Evolutionary conservation across 2,113 vertebrate genomes (phyloP).

Genomic region (Sapayoa aenigma): DNA sequence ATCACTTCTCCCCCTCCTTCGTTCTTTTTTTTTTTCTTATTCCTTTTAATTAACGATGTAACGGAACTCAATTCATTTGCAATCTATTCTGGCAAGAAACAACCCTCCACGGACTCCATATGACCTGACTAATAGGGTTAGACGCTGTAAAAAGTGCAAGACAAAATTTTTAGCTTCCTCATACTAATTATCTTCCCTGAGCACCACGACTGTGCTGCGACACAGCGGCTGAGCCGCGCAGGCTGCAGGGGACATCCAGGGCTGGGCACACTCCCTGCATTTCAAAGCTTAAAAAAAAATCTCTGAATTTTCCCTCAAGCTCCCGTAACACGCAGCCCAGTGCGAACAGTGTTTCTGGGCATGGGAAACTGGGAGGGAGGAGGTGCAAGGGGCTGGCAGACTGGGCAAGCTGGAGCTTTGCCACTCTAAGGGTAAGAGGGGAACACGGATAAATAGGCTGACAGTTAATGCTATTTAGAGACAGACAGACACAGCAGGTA

Average conservation of each 20-base stretch:
- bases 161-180: slow-evolving; percentile 21
- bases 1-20: neutral
- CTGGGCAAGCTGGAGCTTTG: neutral
- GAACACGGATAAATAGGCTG: neutral
- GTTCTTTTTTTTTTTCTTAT: neutral
- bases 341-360: neutral
- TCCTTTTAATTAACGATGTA: slow-evolving; percentile 65
- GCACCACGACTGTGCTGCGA: neutral
- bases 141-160: slow-evolving; percentile 38
- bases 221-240: neutral
- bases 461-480: slow-evolving; percentile 6
- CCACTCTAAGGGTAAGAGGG: neutral
- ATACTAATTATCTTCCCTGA: slow-evolving; percentile 42
- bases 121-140: slow-evolving; percentile 61
- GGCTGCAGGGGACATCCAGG: neutral
- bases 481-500: slow-evolving; percentile 52
- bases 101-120: slow-evolving; percentile 48
- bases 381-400: neutral
- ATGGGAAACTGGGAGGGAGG: neutral
- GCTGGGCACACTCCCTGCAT: neutral
- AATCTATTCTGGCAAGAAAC: slow-evolving; percentile 57
- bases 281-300: too few species aligned
- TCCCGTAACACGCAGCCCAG: neutral
- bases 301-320: neutral
- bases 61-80: slow-evolving; percentile 61